Conservation (phyloP, 2,797 vertebrate species). For the Pipistrellus kuhlii region DNA sequence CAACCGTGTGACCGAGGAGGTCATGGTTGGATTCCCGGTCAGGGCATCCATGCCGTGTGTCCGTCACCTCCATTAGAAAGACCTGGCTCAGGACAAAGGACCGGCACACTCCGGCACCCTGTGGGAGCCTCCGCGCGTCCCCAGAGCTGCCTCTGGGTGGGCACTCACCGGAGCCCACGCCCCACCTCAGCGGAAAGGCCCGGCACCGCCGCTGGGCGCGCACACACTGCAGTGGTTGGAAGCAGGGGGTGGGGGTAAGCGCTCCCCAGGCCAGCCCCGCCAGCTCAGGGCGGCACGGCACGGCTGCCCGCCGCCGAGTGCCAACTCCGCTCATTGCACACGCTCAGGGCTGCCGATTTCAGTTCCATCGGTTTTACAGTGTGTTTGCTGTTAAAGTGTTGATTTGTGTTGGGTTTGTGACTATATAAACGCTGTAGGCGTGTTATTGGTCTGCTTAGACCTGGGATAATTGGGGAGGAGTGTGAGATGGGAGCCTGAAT, state of each 20-base stretch:
- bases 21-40: neutral
- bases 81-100: neutral
- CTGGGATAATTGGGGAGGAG: neutral
- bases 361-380: neutral
- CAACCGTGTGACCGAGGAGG: rapidly evolving
- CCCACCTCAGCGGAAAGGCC: neutral
- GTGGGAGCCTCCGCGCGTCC: neutral
- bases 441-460: neutral
- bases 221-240: neutral
- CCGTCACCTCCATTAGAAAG: neutral
- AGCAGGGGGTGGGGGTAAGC: too few relatives aligned
- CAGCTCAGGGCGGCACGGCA: neutral
- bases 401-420: neutral
- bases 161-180: neutral
- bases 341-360: too few relatives aligned
- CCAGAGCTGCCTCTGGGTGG: too few relatives aligned
- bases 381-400: neutral
- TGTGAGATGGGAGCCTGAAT: neutral
- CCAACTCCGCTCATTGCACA: neutral
- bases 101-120: too few relatives aligned
- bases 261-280: rapidly evolving
- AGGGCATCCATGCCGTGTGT: neutral
- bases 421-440: neutral
- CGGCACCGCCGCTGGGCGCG: rapidly evolving
- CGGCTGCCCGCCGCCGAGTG: rapidly evolving